phyloP scores from a whole-genome alignment of 2,888 invertebrate genomes.

The Cataglyphis livida region DNA sequence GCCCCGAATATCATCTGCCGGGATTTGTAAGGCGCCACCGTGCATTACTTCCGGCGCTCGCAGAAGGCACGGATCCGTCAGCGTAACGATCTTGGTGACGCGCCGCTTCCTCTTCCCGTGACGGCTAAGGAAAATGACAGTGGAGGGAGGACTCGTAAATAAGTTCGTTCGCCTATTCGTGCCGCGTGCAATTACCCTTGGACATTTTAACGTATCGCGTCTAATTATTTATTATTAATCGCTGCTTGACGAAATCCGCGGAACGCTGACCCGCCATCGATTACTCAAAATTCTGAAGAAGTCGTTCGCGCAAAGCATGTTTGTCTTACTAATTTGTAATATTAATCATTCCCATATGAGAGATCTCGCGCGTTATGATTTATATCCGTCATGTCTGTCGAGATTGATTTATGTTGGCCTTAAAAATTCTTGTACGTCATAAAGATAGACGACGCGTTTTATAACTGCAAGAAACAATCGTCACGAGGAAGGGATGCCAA shows the following conservation, averaged over 20 bases:
- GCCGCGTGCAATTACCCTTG: constrained; percentile 68
- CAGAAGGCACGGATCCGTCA: constrained; percentile 80
- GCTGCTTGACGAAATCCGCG: constrained; percentile 5
- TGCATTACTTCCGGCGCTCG: constrained; percentile 77
- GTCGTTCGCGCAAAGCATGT: constrained; percentile 50
- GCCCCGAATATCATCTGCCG: constrained; percentile 28
- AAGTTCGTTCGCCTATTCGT: constrained; percentile 69
- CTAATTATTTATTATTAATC: constrained; percentile 84
- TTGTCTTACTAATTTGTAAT: constrained; percentile 67
- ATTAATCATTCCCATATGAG: constrained; percentile 60
- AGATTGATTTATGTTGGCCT: constrained; percentile 55
- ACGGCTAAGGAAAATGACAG: constrained; percentile 62
- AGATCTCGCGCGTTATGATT: constrained; percentile 57
- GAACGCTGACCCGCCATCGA: constrained; percentile 51
- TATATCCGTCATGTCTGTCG: constrained; percentile 5
- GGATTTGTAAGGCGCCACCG: constrained; percentile 70
- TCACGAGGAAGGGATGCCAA: not conserved
- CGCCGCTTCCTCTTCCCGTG: constrained; percentile 80
- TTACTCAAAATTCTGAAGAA: constrained; percentile 49
- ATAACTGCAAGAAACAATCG: not conserved
- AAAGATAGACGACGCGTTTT: constrained; percentile 11
- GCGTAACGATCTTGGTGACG: constrained; percentile 85
- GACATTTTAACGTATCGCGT: constrained; percentile 81
- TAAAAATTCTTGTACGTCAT: not conserved
- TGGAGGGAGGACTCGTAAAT: constrained; percentile 62